A percentile compares a stretch with the other conserved stretches of the same genome.
Conservation (phyloP, 2,888 invertebrate species). For the Spatulosminthurus flaviceps region DNA sequence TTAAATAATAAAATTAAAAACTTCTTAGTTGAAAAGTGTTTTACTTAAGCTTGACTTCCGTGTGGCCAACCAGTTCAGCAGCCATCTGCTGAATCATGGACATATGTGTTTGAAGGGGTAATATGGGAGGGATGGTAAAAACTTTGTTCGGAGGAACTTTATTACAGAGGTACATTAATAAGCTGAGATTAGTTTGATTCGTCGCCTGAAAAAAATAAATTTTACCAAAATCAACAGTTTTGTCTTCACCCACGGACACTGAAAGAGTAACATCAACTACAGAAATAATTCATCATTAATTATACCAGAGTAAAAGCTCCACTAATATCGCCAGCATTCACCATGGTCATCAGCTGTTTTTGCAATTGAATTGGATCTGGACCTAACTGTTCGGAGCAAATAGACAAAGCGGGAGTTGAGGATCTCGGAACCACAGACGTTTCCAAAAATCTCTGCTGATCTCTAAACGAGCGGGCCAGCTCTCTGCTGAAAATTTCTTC, state of each 20-base stretch:
- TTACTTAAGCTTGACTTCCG: conserved; percentile 83
- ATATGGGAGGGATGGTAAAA: conserved; percentile 71
- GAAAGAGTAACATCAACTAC: no score
- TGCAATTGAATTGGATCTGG: conserved; percentile 70
- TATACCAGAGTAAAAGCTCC: conserved; percentile 82
- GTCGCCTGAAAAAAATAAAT: conserved; percentile 74
- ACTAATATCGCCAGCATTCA: conserved; percentile 79
- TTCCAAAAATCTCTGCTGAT: conserved; percentile 72
- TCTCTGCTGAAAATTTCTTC: conserved; percentile 68
- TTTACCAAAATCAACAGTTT: background rate
- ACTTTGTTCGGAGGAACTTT: conserved; percentile 81
- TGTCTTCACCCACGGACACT: background rate
- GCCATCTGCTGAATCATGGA: conserved; percentile 94
- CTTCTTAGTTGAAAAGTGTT: conserved; percentile 53
- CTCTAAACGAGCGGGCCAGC: conserved; percentile 69
- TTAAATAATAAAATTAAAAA: background rate
- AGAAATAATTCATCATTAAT: background rate
- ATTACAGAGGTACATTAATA: conserved; percentile 88
- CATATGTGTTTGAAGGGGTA: conserved; percentile 82
- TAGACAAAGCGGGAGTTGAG: conserved; percentile 76
- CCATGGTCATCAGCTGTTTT: conserved; percentile 75
- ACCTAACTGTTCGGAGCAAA: conserved; percentile 56
- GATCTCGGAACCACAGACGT: conserved; percentile 74
- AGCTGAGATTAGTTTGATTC: conserved; percentile 83
- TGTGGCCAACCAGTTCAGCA: conserved; percentile 85